Conservation (phyloP, 1,140 invertebrate genomes). For the Caerostris darwini region DNA sequence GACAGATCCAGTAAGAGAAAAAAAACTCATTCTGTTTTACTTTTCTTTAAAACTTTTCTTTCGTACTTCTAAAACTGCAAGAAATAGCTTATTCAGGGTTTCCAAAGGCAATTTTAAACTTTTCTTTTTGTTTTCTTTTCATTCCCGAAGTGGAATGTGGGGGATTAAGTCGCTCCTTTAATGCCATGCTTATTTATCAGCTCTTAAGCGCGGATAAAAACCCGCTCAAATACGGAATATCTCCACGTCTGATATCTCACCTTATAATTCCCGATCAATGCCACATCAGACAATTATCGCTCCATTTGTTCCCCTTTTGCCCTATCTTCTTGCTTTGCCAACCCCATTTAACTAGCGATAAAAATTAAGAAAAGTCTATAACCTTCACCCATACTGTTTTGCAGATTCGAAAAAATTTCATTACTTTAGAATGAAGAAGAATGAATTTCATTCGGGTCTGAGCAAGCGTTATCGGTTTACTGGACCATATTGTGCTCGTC, state of each 20-base stretch:
- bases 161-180: background rate
- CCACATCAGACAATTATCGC: constrained; percentile 1
- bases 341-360: constrained; percentile 24
- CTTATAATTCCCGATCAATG: background rate
- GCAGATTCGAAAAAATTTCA: background rate
- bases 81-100: too few relatives aligned
- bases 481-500: background rate
- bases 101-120: too few relatives aligned
- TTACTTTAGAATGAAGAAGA: background rate
- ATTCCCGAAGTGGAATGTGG: background rate
- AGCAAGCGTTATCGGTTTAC: background rate
- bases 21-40: too few relatives aligned
- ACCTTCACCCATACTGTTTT: background rate
- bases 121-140: background rate
- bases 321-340: background rate
- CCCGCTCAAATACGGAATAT: background rate
- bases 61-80: too few relatives aligned
- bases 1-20: too few relatives aligned
- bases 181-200: constrained; percentile 39
- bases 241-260: constrained; percentile 28
- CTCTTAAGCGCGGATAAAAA: background rate
- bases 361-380: constrained; percentile 26
- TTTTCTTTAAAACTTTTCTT: too few relatives aligned
- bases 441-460: background rate
- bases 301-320: constrained; percentile 2